phyloP scores from a whole-genome alignment of 92 coral and sea anemone genomes.

The Bergia sp. region DNA sequence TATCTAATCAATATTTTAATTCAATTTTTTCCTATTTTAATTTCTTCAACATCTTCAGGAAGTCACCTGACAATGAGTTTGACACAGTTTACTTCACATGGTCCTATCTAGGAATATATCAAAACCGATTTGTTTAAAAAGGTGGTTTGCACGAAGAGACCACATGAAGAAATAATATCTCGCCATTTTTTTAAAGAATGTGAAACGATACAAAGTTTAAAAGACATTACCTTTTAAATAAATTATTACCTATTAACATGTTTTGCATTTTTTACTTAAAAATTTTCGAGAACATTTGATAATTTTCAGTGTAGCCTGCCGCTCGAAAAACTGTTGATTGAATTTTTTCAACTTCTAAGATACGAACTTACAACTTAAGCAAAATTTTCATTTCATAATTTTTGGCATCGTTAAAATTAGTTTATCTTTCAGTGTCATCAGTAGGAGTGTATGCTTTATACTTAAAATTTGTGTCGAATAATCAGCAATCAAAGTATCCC shows the following conservation, averaged over 20 bases:
- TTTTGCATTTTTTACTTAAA: not conserved
- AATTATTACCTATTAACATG: not conserved
- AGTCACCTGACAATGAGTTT: constrained; percentile 1
- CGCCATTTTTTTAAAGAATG: not conserved
- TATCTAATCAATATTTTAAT: not conserved
- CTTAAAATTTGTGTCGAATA: not conserved
- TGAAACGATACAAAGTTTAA: not conserved
- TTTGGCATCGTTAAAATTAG: not conserved
- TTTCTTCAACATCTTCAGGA: constrained; percentile 14
- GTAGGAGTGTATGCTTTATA: not conserved
- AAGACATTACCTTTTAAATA: not conserved
- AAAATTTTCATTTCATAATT: not conserved
- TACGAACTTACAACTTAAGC: not conserved
- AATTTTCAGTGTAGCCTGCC: not conserved
- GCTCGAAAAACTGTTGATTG: not conserved
- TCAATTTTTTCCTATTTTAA: not conserved
- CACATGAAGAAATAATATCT: not conserved
- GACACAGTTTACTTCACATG: not conserved
- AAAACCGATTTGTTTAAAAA: not conserved
- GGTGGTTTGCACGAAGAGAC: no score
- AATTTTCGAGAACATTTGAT: constrained; percentile 5
- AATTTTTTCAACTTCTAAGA: not conserved
- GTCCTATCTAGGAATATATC: not conserved
- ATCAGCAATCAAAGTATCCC: constrained; percentile 1
- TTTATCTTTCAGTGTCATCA: not conserved